These are phyloP conservation scores for Polypterus senegalus DNA, from an alignment of 2,113 vertebrate genomes.

Conservation along the genomic window DNA sequence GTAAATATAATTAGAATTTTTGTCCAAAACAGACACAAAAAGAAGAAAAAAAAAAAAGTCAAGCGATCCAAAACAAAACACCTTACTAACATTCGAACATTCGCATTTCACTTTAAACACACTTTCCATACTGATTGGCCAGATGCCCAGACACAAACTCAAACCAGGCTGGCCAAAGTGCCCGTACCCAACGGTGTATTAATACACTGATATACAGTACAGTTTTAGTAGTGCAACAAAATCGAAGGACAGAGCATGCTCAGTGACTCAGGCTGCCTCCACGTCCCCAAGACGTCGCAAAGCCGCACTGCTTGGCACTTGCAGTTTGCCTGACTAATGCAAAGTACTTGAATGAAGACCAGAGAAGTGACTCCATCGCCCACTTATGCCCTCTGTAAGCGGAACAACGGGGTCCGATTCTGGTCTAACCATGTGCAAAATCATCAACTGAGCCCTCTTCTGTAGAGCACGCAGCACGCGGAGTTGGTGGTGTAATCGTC, in stretches of 20 bases:
- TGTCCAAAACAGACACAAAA: slow-evolving; percentile 5
- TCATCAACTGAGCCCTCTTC: neutral
- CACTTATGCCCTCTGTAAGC: neutral
- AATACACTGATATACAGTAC: slow-evolving; percentile 13
- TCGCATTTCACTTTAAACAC: neutral
- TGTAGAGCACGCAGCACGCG: no score
- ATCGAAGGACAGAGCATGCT: slow-evolving; percentile 1
- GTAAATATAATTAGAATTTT: slow-evolving; percentile 1
- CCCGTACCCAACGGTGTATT: slow-evolving; percentile 6
- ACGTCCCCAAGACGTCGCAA: neutral
- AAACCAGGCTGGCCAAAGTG: neutral
- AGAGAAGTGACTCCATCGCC: neutral
- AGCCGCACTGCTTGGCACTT: neutral
- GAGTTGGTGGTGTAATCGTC: no score
- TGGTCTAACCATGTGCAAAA: neutral
- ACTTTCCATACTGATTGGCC: slow-evolving; percentile 5
- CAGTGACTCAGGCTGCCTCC: neutral
- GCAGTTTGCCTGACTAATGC: neutral
- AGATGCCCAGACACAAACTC: neutral
- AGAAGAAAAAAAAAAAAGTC: slow-evolving; percentile 1
- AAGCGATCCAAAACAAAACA: neutral
- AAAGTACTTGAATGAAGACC: neutral
- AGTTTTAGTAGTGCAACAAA: slow-evolving; percentile 12
- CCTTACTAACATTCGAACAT: slow-evolving; percentile 1
- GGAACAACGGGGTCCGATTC: neutral